Conservation (phyloP, 2,797 vertebrate species). For the Podarcis lilfordi region DNA sequence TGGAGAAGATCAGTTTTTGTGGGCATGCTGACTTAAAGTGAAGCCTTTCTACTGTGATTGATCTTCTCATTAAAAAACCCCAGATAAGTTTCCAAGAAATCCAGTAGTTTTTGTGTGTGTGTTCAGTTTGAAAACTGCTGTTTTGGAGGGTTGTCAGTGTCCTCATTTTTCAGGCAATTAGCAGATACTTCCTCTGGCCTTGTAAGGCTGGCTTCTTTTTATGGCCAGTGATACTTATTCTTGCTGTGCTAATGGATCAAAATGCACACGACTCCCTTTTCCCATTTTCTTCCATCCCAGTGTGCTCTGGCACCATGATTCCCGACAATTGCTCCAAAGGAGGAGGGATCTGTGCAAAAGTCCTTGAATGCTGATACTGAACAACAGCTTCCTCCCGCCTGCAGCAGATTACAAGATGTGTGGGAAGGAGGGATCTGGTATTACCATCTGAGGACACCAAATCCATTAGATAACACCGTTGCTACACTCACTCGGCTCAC, state of each 20-base stretch:
- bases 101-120: background rate
- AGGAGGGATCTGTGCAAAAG: background rate
- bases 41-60: background rate
- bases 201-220: background rate
- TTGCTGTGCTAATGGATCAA: background rate
- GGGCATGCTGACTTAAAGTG: background rate
- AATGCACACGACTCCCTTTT: constrained; percentile 5
- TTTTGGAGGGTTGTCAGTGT: background rate
- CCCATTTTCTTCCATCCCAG: background rate
- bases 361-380: background rate
- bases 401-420: background rate
- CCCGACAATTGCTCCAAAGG: constrained; percentile 18
- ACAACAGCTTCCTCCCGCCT: background rate
- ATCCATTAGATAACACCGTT: constrained; percentile 55
- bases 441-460: constrained; percentile 33
- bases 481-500: constrained; percentile 28
- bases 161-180: background rate
- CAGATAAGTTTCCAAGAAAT: background rate
- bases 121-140: background rate
- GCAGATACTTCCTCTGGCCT: background rate
- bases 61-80: background rate
- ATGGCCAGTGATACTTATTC: background rate
- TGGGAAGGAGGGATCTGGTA: constrained; percentile 1
- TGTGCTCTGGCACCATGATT: background rate
- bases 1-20: background rate